A percentile compares a stretch with the other conserved stretches of the same genome.
These are phyloP conservation scores for Myotis lucifugus DNA, from an alignment of 2,113 vertebrate genomes.

Conservation along the genomic window DNA sequence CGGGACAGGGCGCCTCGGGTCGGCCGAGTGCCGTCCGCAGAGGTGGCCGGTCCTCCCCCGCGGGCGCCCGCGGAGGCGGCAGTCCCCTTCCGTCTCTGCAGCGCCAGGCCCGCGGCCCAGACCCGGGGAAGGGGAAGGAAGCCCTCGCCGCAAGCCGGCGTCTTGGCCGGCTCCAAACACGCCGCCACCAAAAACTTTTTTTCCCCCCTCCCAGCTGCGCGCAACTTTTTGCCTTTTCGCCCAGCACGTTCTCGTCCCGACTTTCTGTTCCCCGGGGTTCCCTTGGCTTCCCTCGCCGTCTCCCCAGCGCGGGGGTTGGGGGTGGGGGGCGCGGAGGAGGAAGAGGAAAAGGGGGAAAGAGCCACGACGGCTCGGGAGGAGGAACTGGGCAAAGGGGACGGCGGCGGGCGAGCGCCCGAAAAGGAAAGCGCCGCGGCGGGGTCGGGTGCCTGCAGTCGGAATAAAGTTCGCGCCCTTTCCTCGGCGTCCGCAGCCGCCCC, in stretches of 20 bases:
- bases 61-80: constrained; percentile 79
- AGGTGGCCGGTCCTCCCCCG: constrained; percentile 81
- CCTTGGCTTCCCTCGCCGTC: neutral
- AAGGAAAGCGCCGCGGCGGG: constrained; percentile 49
- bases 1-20: constrained; percentile 77
- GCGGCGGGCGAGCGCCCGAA: constrained; percentile 18
- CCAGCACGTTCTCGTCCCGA: constrained; percentile 11
- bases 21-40: constrained; percentile 83
- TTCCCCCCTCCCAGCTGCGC: neutral
- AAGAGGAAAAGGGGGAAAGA: neutral
- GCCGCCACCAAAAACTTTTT: constrained; percentile 40
- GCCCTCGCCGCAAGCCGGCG: constrained; percentile 66
- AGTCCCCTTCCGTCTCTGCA: constrained; percentile 1
- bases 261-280: neutral
- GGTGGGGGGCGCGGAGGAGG: neutral
- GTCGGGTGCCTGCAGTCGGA: constrained; percentile 53
- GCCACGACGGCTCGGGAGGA: neutral
- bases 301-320: neutral
- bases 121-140: constrained; percentile 78
- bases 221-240: constrained; percentile 64
- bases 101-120: constrained; percentile 45
- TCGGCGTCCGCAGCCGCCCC: constrained; percentile 50
- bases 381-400: constrained; percentile 36
- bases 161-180: constrained; percentile 45
- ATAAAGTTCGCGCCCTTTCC: constrained; percentile 80